phyloP scores from a whole-genome alignment of 2,888 invertebrate genomes.

The Acrobasis repandana region DNA sequence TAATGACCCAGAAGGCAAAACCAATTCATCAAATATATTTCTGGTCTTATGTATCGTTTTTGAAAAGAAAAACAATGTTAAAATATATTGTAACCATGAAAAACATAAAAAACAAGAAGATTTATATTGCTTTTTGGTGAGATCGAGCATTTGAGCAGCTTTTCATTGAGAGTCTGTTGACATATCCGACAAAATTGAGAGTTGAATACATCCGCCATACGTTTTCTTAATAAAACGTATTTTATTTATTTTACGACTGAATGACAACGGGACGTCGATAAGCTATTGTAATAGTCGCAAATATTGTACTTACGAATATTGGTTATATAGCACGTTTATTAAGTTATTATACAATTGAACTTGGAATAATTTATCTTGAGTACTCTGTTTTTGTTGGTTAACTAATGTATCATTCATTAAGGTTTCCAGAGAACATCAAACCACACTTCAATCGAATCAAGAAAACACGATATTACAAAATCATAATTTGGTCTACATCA shows the following conservation, averaged over 20 bases:
- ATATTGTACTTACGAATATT: not conserved
- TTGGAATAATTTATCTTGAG: not conserved
- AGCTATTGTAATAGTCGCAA: not conserved
- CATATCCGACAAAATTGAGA: conserved; percentile 26
- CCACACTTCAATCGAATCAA: not conserved
- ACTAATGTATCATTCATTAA: not conserved
- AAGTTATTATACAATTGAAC: not conserved
- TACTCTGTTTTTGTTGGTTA: not conserved
- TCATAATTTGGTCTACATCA: too few relatives aligned
- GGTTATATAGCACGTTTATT: not conserved
- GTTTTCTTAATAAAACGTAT: not conserved
- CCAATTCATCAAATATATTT: too few relatives aligned
- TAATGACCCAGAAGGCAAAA: too few relatives aligned
- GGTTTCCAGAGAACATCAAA: not conserved
- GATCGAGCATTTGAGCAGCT: conserved; percentile 19
- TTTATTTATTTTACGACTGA: not conserved
- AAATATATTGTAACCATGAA: too few relatives aligned
- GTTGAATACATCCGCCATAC: not conserved
- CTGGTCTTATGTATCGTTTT: too few relatives aligned
- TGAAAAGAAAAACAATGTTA: not conserved
- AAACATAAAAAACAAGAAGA: not conserved
- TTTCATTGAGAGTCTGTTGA: conserved; percentile 29
- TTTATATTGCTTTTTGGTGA: not conserved
- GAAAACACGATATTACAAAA: not conserved
- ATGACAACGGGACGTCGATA: not conserved